Conservation (phyloP, 2,888 invertebrate species). For the Andrena chrysosceles region DNA sequence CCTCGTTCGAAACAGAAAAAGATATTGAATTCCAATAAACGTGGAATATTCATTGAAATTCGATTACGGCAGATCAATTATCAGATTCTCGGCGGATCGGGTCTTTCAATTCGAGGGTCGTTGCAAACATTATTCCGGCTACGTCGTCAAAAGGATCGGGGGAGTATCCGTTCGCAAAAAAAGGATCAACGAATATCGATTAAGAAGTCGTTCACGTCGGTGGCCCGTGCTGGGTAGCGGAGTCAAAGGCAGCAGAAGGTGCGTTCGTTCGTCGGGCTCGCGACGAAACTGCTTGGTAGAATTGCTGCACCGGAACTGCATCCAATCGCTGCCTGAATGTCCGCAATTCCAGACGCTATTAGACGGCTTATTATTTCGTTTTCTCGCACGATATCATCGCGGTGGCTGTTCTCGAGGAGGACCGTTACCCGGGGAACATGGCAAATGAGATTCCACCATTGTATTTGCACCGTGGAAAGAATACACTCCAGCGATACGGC, state of each 20-base stretch:
- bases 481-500: constrained; percentile 60
- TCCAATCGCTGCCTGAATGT: constrained; percentile 81
- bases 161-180: constrained; percentile 35
- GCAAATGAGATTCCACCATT: constrained; percentile 60
- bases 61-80: constrained; percentile 15
- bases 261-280: constrained; percentile 35
- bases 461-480: constrained; percentile 56
- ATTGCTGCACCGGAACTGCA: constrained; percentile 75
- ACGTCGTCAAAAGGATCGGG: constrained; percentile 32
- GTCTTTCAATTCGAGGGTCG: constrained; percentile 2
- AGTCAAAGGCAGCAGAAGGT: constrained; percentile 48
- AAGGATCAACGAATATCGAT: constrained; percentile 76
- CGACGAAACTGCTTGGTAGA: constrained; percentile 67
- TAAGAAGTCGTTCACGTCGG: constrained; percentile 76
- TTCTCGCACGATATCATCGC: constrained; percentile 73
- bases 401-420: constrained; percentile 65
- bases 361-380: constrained; percentile 81
- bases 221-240: constrained; percentile 59
- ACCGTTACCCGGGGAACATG: constrained; percentile 64
- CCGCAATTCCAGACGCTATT: constrained; percentile 78
- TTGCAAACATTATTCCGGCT: constrained; percentile 45
- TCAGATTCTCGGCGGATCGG: constrained; percentile 34
- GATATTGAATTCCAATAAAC: background rate
- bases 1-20: background rate
- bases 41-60: background rate